These are phyloP conservation scores for Hyles vespertilio DNA, from an alignment of 1,140 invertebrate genomes.

Conservation along the genomic window DNA sequence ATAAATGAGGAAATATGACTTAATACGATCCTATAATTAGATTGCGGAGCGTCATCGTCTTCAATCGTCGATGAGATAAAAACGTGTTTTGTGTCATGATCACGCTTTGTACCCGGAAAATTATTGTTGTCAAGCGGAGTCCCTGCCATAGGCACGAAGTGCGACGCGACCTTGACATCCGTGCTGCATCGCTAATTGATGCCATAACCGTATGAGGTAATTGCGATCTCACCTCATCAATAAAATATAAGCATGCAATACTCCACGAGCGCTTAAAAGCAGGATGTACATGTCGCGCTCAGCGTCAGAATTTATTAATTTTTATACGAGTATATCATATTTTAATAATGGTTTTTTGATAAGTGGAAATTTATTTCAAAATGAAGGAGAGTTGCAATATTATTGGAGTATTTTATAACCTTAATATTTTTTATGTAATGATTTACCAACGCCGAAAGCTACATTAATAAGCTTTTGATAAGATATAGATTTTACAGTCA, in stretches of 20 bases:
- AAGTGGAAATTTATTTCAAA: too few relatives aligned
- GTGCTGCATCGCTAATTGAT: constrained; percentile 31
- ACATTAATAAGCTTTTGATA: too few relatives aligned
- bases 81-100: constrained; percentile 7
- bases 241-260: constrained; percentile 43
- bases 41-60: background rate
- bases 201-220: constrained; percentile 43
- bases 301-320: constrained; percentile 48
- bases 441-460: too few relatives aligned
- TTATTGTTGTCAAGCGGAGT: constrained; percentile 46
- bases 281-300: constrained; percentile 31
- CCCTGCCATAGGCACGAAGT: constrained; percentile 28
- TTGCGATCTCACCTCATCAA: constrained; percentile 44
- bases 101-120: constrained; percentile 42
- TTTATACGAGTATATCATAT: constrained; percentile 16
- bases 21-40: background rate
- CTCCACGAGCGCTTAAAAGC: constrained; percentile 29
- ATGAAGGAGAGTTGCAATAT: too few relatives aligned
- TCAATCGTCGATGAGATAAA: background rate
- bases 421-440: too few relatives aligned
- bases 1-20: background rate
- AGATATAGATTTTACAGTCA: too few relatives aligned
- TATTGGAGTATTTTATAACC: too few relatives aligned
- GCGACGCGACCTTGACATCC: constrained; percentile 51
- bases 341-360: too few relatives aligned